Evolutionary conservation across 2,113 vertebrate genomes (phyloP), one percentile per base, ranked within the genome.

Genomic region (Platysteira castanea): DNA sequence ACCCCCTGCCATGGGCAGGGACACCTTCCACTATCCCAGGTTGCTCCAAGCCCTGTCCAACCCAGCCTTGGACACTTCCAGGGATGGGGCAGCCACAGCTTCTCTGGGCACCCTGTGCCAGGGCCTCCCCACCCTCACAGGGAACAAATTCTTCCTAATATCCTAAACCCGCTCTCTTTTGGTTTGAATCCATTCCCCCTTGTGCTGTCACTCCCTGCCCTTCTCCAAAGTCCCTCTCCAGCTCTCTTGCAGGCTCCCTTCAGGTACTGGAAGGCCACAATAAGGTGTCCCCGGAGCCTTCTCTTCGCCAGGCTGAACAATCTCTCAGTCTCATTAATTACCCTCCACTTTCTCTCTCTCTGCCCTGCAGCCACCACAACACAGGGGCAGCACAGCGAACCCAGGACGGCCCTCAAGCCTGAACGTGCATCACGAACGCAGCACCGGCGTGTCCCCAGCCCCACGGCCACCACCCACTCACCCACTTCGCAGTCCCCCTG

Each of bases 401-500:
- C 21, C 61, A 3, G 57, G 9, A 19, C 8, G 31, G 3, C 28
- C 28, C 6, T 1, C 7, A 3, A 7, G 7, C 2, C 15, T 2
- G 41, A 22, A 64, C 0, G 4, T 0, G 1, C 37, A 67, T 8
- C 61, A 18, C 2, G 1, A 52, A 6, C 39, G 18, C 37, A 27
- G 9, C 31, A 16, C 3, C 39, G 0, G 80, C 3, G 1, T 1
- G 5, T 41, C 13, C n/a, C 41, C 49, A 26, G n/a, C 24, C 42
- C 20, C 27, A 8, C 5, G 22, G 35, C 21, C 78, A 30, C 56
- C 61, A 54, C 22, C 37, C 65, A 71, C 98, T 97, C 89, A 99
- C 99, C 99, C 67, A 99, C 99, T 97, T 99, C 99, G 9, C 97
- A 59, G 79, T 97, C 97, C 7, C 98, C 98, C 10, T 99, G 99